These are phyloP conservation scores for Stichodactyla helianthus DNA, from an alignment of 64 coral and sea anemone species.

Conservation along the genomic window DNA sequence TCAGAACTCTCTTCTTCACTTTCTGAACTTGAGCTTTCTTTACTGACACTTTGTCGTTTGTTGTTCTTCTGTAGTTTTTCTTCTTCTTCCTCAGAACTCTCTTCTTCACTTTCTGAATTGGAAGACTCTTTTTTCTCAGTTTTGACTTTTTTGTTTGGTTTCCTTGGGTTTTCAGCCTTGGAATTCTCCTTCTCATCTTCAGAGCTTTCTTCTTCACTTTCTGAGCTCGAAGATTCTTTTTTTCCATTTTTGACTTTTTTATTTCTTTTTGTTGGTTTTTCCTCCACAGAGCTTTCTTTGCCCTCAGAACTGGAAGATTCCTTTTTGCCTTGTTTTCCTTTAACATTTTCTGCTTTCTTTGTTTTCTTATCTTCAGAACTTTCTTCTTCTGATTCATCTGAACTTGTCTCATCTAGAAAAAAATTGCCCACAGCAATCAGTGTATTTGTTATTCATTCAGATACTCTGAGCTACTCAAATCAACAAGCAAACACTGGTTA, in stretches of 20 bases:
- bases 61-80: not conserved
- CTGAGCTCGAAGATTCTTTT: not conserved
- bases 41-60: not conserved
- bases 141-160: not conserved
- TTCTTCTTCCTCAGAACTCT: not conserved
- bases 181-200: constrained; percentile 1
- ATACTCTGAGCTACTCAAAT: too few relatives aligned
- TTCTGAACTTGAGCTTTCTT: not conserved
- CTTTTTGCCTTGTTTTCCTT: constrained; percentile 18
- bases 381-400: not conserved
- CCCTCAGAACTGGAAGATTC: constrained; percentile 29
- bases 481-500: too few relatives aligned
- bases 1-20: constrained; percentile 3
- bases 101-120: not conserved
- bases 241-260: not conserved
- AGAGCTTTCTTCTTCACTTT: constrained; percentile 10
- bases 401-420: not conserved
- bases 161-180: not conserved
- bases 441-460: not conserved
- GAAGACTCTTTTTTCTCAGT: not conserved
- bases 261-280: not conserved
- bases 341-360: constrained; percentile 8
- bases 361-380: constrained; percentile 24
- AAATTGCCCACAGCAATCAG: not conserved
- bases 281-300: not conserved